phyloP scores from a whole-genome alignment of 30 jellyfish, hydroid and myxozoan genomes.

The Hydra vulgaris region DNA sequence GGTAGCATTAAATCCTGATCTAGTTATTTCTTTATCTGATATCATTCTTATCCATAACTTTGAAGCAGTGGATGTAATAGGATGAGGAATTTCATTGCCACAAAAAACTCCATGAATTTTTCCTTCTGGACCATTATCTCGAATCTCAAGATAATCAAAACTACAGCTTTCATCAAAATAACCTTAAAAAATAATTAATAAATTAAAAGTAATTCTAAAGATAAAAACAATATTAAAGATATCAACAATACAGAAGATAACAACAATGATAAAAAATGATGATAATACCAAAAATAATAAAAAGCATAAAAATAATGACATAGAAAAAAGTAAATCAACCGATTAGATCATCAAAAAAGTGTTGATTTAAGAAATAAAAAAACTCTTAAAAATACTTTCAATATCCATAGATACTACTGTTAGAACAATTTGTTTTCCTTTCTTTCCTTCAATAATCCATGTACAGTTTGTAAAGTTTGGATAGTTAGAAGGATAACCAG shows the following conservation, averaged over 20 bases:
- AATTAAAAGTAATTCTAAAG: background rate
- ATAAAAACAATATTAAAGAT: background rate
- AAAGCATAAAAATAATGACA: too few relatives aligned
- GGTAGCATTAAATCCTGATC: conserved; percentile 87
- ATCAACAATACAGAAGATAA: background rate
- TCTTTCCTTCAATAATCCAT: conserved; percentile 67
- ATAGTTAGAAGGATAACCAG: conserved; percentile 84
- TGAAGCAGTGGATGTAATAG: conserved; percentile 50
- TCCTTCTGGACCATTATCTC: conserved; percentile 67
- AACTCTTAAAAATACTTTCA: conserved; percentile 48
- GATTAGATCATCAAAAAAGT: too few relatives aligned
- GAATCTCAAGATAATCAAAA: conserved; percentile 59
- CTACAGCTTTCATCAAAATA: conserved; percentile 47
- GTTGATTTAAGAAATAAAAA: too few relatives aligned
- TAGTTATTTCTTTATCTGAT: conserved; percentile 63
- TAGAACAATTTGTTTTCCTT: conserved; percentile 42
- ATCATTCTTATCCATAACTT: conserved; percentile 68
- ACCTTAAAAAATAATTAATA: background rate
- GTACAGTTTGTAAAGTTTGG: conserved; percentile 80
- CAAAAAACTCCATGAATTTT: conserved; percentile 59
- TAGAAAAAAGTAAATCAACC: too few relatives aligned
- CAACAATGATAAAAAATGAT: too few relatives aligned
- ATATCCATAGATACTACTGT: conserved; percentile 46
- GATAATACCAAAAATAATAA: too few relatives aligned
- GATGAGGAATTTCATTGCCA: conserved; percentile 64